Evolutionary conservation across 2,113 vertebrate species (phyloP), one percentile per base, ranked within the genome.

Genomic region (Anolis sagrei): DNA sequence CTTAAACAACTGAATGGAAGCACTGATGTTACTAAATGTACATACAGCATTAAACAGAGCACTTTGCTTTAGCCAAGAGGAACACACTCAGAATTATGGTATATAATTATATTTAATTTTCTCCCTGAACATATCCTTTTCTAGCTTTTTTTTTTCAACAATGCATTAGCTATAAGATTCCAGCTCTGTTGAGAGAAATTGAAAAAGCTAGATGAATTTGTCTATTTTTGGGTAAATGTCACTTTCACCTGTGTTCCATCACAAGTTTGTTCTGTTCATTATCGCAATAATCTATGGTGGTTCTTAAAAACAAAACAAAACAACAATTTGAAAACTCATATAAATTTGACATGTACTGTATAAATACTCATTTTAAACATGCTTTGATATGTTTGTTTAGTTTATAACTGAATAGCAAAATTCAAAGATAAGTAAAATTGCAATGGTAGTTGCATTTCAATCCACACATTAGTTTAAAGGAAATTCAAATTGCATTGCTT

Each of bases 1-100:
- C 90, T 90, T 87, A 89, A 68, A 81, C 84, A 88, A 66, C 10
- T 69, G 4, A 75, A 78, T 19, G 1, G 74, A 89, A 93, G 39
- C 64, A 48, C 36, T 83, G n/a, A n/a, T 76, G 25, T 90, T 92
- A 13, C 14, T 74, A 79, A 87, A 1, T 64, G 5, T 74, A 23
- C 18, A 29, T 39, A 32, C 0, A 78, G 4, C 5, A 11, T 11
- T 80, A 39, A 4, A 51, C 4, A 75, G 11, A 39, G 62, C 25
- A 64, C 36, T 74, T 44, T 90, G 79, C 81, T 69, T 32, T 89
- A 83, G 29, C 2, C 29, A 81, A 27, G 11, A 84, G 1, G 62
- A 92, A 83, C 1, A 76, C 49, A 81, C 0, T 73, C 2, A 51
- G 83, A 87, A 87, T 36, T 76, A 54, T 2, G 68, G 29, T 21